Conservation (phyloP, 2,888 invertebrate genomes). For the Hirtodrosophila cameraria region DNA sequence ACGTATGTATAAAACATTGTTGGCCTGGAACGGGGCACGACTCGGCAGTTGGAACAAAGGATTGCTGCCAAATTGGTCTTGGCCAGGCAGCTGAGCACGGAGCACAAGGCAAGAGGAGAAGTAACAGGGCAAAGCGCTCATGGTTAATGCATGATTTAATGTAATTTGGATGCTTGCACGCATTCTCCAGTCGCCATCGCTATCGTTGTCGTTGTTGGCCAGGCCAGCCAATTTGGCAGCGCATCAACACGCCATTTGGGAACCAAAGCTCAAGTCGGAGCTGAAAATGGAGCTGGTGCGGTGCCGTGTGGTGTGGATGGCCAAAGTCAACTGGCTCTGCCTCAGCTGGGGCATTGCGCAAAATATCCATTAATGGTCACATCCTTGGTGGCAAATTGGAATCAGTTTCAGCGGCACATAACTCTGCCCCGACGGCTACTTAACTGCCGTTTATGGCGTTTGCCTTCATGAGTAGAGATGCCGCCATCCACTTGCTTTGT, state of each 20-base stretch:
- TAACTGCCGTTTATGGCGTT: slow-evolving; percentile 66
- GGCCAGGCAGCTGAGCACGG: slow-evolving; percentile 19
- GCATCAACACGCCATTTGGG: slow-evolving; percentile 81
- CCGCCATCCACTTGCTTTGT: slow-evolving; percentile 44
- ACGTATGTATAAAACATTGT: slow-evolving; percentile 73
- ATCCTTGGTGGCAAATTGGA: slow-evolving; percentile 79
- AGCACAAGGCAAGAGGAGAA: not conserved
- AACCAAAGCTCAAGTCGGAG: slow-evolving; percentile 34
- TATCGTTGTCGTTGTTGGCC: slow-evolving; percentile 14
- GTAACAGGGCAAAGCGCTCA: slow-evolving; percentile 58
- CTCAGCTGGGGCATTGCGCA: slow-evolving; percentile 63
- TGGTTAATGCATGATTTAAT: slow-evolving; percentile 82
- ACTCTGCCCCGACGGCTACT: slow-evolving; percentile 60
- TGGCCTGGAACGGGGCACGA: slow-evolving; percentile 40
- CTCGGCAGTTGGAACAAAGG: slow-evolving; percentile 68
- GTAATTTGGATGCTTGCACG: slow-evolving; percentile 75
- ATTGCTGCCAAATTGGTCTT: slow-evolving; percentile 72
- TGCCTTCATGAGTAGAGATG: slow-evolving; percentile 18
- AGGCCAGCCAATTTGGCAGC: slow-evolving; percentile 73
- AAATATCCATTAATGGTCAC: slow-evolving; percentile 78
- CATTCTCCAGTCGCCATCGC: slow-evolving; percentile 41
- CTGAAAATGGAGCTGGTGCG: slow-evolving; percentile 8
- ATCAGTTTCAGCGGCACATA: slow-evolving; percentile 61
- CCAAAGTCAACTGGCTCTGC: slow-evolving; percentile 17
- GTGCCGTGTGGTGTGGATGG: not conserved